A percentile compares a stretch with the other conserved stretches of the same genome.
Evolutionary conservation across 2,888 invertebrate species (phyloP).

Genomic region (Pasiphila rectangulata): DNA sequence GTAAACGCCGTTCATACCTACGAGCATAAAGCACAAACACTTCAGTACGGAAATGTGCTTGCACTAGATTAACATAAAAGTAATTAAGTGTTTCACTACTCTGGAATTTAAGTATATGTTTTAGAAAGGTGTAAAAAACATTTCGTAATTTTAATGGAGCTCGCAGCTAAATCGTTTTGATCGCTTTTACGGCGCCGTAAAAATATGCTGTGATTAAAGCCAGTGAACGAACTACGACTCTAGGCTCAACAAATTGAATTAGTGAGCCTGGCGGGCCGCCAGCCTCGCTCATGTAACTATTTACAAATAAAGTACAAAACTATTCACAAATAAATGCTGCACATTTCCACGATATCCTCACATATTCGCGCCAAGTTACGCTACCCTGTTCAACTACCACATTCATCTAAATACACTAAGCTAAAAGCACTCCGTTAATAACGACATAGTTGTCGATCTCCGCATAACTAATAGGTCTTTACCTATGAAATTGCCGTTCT

Average conservation of each 20-base stretch:
- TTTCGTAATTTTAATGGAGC: conserved; percentile 32
- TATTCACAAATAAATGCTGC: neutral
- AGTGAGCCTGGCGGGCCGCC: conserved; percentile 55
- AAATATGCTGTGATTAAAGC: conserved; percentile 44
- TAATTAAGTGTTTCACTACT: neutral
- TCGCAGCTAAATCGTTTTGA: conserved; percentile 45
- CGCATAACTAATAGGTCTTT: too few relatives aligned
- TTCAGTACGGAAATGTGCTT: too few relatives aligned
- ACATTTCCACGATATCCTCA: neutral
- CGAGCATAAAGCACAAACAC: too few relatives aligned
- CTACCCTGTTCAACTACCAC: conserved; percentile 1
- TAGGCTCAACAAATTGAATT: conserved; percentile 60
- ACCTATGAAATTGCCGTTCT: too few relatives aligned
- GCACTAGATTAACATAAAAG: too few relatives aligned
- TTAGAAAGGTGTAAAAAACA: conserved; percentile 4
- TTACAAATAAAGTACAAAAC: conserved; percentile 14
- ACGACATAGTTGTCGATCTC: conserved; percentile 44
- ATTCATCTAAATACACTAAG: conserved; percentile 25
- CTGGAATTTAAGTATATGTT: neutral
- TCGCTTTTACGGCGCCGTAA: conserved; percentile 54
- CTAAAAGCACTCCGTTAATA: conserved; percentile 30
- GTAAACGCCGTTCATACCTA: neutral
- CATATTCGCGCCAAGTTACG: too few relatives aligned
- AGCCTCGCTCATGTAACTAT: conserved; percentile 28
- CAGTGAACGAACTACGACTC: conserved; percentile 44